These are phyloP conservation scores for Drosophila anomalata DNA, from an alignment of 2,888 invertebrate genomes.

Conservation along the genomic window DNA sequence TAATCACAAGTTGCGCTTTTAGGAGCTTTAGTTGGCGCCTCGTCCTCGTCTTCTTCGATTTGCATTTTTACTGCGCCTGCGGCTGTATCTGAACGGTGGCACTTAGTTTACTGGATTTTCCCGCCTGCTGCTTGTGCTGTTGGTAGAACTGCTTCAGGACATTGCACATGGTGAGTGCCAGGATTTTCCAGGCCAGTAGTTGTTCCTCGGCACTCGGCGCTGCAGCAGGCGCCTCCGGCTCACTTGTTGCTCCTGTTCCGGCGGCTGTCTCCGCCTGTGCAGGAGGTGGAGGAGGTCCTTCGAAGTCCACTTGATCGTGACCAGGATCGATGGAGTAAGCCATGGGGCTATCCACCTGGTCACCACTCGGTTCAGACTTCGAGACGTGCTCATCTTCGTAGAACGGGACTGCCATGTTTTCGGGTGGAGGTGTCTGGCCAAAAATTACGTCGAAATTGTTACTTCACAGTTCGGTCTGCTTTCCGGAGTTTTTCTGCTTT, in stretches of 20 bases:
- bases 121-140: constrained; percentile 67
- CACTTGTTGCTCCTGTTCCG: constrained; percentile 48
- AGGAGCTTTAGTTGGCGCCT: constrained; percentile 54
- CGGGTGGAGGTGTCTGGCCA: constrained; percentile 5
- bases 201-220: constrained; percentile 65
- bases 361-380: constrained; percentile 55
- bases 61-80: constrained; percentile 62
- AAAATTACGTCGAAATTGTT: constrained; percentile 42
- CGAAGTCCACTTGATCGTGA: constrained; percentile 67
- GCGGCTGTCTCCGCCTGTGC: constrained; percentile 19
- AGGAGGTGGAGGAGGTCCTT: constrained; percentile 52
- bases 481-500: constrained; percentile 15
- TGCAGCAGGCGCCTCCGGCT: constrained; percentile 18
- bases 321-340: constrained; percentile 34
- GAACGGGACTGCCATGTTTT: constrained; percentile 81
- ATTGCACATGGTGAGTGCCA: constrained; percentile 81
- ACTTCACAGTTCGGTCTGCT: constrained; percentile 11
- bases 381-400: constrained; percentile 73
- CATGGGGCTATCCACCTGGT: constrained; percentile 77
- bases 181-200: constrained; percentile 79
- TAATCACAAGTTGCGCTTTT: constrained; percentile 75
- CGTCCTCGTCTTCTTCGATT: background rate
- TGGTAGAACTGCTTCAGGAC: constrained; percentile 80
- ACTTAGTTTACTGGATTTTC: constrained; percentile 63
- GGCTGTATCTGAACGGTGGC: constrained; percentile 80